Conservation (phyloP, 2,113 vertebrate genomes). For the Leptodactylus fuscus region DNA sequence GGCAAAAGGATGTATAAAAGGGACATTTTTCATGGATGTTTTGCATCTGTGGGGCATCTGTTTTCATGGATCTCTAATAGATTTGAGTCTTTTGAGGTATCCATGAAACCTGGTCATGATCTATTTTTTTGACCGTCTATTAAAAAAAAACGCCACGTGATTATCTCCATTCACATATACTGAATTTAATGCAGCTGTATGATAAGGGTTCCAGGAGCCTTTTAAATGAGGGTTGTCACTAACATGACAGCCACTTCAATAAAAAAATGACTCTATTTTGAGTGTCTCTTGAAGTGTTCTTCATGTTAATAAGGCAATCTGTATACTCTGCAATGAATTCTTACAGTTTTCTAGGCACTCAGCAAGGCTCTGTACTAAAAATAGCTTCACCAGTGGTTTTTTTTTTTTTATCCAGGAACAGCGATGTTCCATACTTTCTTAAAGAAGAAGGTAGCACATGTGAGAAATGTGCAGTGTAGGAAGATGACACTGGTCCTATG, state of each 20-base stretch:
- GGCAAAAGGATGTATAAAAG: too few relatives aligned
- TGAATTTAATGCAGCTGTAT: too few relatives aligned
- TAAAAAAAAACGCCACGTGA: too few relatives aligned
- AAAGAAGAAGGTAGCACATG: not conserved
- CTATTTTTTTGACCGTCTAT: too few relatives aligned
- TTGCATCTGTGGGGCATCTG: too few relatives aligned
- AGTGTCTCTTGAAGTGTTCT: constrained; percentile 31
- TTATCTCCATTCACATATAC: too few relatives aligned
- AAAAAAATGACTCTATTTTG: not conserved
- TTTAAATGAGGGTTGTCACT: too few relatives aligned
- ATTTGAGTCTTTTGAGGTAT: too few relatives aligned
- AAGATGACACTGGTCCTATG: not conserved
- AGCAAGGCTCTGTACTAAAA: not conserved
- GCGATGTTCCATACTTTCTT: not conserved
- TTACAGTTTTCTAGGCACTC: constrained; percentile 15
- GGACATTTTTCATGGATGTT: too few relatives aligned
- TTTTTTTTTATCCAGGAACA: not conserved
- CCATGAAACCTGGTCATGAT: too few relatives aligned
- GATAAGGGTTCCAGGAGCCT: too few relatives aligned
- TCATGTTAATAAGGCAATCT: constrained; percentile 4
- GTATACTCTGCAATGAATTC: not conserved
- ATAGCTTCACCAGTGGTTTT: not conserved
- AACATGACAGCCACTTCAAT: not conserved
- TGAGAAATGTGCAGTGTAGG: not conserved
- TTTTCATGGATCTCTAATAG: too few relatives aligned